phyloP scores from a whole-genome alignment of 2,113 vertebrate species.

The Scortum barcoo region DNA sequence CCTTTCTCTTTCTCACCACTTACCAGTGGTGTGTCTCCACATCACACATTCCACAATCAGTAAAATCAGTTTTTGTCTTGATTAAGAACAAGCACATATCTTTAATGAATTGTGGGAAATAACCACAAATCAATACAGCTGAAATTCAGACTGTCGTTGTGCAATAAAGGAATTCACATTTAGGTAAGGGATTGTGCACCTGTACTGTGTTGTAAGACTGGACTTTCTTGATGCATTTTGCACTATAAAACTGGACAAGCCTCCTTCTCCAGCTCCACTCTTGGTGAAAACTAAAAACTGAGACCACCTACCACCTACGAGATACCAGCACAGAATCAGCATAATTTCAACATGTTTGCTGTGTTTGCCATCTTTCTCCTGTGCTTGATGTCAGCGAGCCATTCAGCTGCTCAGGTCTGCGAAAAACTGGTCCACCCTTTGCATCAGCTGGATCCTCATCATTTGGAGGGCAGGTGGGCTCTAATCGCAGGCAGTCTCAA shows the following conservation, averaged over 20 bases:
- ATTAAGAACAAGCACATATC: not conserved
- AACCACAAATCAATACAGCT: not conserved
- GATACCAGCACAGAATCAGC: not conserved
- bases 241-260: conserved; percentile 30
- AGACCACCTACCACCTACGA: too few relatives aligned
- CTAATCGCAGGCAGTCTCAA: conserved; percentile 61
- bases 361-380: not conserved
- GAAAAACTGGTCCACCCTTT: conserved; percentile 53
- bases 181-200: not conserved
- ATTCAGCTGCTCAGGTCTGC: conserved; percentile 49
- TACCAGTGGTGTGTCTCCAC: not conserved
- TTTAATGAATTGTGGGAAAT: not conserved
- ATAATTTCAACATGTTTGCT: conserved; percentile 38
- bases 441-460: not conserved
- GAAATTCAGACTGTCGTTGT: not conserved
- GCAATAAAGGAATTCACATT: conserved; percentile 26
- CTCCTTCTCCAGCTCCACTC: conserved; percentile 6
- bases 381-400: conserved; percentile 36
- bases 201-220: conserved; percentile 42
- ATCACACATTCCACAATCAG: not conserved
- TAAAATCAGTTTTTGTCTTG: not conserved
- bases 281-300: not conserved
- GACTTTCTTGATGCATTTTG: not conserved
- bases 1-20: not conserved
- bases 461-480: conserved; percentile 57